Base-by-base conservation (phyloP, 2,797 vertebrate species). In the Tangara arthus region DNA sequence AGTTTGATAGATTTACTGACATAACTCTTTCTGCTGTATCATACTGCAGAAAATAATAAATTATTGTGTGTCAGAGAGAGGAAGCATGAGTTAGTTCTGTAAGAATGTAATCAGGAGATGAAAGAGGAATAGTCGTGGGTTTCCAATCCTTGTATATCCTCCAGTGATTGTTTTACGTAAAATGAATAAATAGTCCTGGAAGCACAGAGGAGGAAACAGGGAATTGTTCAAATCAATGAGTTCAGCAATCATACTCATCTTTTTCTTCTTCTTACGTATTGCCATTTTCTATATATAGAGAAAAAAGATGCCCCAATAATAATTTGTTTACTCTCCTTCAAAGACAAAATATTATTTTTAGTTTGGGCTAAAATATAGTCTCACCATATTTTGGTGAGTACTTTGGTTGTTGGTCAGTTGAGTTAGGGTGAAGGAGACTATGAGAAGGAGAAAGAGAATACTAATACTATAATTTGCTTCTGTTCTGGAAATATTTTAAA, bases 401-500 rank as follows among this genome's bases (percentile, higher is more conserved):
- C 35, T 79, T 84, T 72, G 11, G 2, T 71, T 76, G 13, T 71
- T 85, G 11, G 7, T 73, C 32, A 39, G 12, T 65, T 79, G 35
- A 21, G 12, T 72, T 81, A 76, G 32, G 35, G n/a, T 90, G 34
- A 65, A 65, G 23, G 34, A 47, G 19, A 56, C 22, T 49, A 60
- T 0, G 21, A 82, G 61, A 57, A 81, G n/a, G 21, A 83, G 23
- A 90, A 82, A 65, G 34, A 11, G 8, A 73, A 81, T 83, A 69
- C 50, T 90, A 44, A 87, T 77, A 24, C 9, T 63, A 1, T 49
- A 15, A 73, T 77, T 52, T 77, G 8, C 52, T 64, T 20, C 34
- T 89, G 44, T 49, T 89, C 22, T 57, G 66, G 22, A 50, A 89
- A 26, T 78, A 53, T 89, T 93, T 89, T 85, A 60, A 77, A 64